A percentile compares a stretch with the other conserved stretches of the same genome.
Evolutionary conservation across 1,140 invertebrate genomes (phyloP).

Genomic region (Macrostomum lignano): DNA sequence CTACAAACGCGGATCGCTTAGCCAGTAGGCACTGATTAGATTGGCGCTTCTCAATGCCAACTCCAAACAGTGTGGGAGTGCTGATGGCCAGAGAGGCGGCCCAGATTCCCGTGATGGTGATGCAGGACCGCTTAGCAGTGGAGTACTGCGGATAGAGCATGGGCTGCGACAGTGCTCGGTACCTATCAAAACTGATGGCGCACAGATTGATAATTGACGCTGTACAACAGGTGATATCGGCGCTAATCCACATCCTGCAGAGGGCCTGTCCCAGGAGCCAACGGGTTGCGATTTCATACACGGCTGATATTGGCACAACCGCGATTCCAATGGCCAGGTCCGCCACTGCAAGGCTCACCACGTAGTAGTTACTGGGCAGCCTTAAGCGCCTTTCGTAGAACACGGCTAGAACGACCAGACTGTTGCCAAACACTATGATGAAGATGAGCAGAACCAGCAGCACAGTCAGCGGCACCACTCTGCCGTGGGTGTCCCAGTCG

Average conservation of each 20-base stretch:
- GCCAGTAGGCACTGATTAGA: background rate
- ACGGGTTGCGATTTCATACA: slow-evolving; percentile 12
- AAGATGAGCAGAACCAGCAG: background rate
- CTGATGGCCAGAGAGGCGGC: background rate
- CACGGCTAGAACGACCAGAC: slow-evolving; percentile 14
- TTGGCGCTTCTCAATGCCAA: background rate
- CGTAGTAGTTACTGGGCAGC: slow-evolving; percentile 15
- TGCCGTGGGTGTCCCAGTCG: too few relatives aligned
- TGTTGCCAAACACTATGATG: slow-evolving; percentile 10
- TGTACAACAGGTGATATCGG: slow-evolving; percentile 80
- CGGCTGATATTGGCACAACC: slow-evolving; percentile 15
- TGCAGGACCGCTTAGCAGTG: background rate
- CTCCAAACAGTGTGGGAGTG: background rate
- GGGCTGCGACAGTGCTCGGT: slow-evolving; percentile 1
- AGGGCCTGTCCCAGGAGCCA: slow-evolving; percentile 59
- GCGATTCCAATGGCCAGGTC: slow-evolving; percentile 14
- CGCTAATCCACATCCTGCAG: slow-evolving; percentile 83
- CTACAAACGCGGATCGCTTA: background rate
- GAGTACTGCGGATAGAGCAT: slow-evolving; percentile 2
- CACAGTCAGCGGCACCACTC: background rate
- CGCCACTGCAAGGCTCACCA: slow-evolving; percentile 15
- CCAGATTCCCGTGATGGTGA: background rate
- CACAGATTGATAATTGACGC: slow-evolving; percentile 71
- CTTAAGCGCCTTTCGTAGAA: slow-evolving; percentile 12
- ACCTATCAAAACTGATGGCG: slow-evolving; percentile 33